Evolutionary conservation across 2,797 vertebrate genomes (phyloP).

Genomic region (Siniperca obscura): DNA sequence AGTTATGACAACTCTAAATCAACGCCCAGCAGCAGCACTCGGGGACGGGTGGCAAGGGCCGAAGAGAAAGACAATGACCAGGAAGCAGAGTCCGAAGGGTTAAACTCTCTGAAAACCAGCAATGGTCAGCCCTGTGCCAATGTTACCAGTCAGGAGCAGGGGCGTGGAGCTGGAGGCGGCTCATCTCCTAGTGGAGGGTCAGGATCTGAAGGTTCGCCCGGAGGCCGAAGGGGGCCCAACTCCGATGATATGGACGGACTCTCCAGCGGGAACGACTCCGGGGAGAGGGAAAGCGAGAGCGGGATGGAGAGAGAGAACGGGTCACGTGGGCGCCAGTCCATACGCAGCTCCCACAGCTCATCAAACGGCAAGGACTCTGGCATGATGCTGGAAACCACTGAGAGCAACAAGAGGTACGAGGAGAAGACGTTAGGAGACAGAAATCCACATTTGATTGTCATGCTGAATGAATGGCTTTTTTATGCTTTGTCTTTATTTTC

Average conservation of each 20-base stretch:
- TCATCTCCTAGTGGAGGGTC: conserved; percentile 73
- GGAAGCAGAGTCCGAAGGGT: conserved; percentile 52
- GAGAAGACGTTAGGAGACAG: no score
- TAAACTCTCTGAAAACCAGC: conserved; percentile 50
- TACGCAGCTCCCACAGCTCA: conserved; percentile 88
- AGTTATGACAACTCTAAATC: conserved; percentile 86
- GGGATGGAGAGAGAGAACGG: conserved; percentile 69
- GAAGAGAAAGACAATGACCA: conserved; percentile 72
- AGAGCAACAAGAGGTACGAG: conserved; percentile 91
- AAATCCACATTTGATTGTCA: neutral
- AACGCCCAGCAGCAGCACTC: conserved; percentile 77
- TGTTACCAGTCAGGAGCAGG: conserved; percentile 58
- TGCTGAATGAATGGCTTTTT: no score
- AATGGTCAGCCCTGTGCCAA: conserved; percentile 41
- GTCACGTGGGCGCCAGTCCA: conserved; percentile 84
- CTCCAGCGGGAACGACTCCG: conserved; percentile 92
- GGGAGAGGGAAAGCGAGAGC: conserved; percentile 86
- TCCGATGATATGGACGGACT: conserved; percentile 89
- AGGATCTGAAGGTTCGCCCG: conserved; percentile 61
- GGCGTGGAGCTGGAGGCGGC: conserved; percentile 43
- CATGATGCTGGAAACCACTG: conserved; percentile 89
- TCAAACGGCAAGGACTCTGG: conserved; percentile 93
- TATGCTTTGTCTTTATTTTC: neutral
- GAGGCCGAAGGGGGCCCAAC: conserved; percentile 71
- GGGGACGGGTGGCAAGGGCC: conserved; percentile 74